Evolutionary conservation across 2,888 invertebrate genomes (phyloP).

Genomic region (Anagyrus pseudococci): DNA sequence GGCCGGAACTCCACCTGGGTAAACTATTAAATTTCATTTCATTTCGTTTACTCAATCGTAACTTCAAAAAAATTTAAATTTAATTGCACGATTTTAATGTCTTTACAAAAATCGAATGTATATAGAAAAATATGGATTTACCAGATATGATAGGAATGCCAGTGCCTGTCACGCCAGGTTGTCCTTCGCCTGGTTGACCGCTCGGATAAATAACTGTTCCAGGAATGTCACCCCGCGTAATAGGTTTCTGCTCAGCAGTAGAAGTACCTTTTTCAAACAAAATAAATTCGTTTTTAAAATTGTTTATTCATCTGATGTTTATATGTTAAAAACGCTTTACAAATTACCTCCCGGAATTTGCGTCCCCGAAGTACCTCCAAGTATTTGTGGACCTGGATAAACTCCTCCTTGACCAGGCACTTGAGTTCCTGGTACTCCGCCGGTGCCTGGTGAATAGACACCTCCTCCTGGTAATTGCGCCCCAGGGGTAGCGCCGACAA

Average conservation of each 20-base stretch:
- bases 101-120: no score
- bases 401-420: background rate
- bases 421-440: background rate
- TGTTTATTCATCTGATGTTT: background rate
- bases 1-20: constrained; percentile 6
- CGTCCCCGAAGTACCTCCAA: background rate
- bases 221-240: constrained; percentile 35
- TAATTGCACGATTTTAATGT: no score
- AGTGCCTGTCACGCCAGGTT: constrained; percentile 25
- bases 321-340: no score
- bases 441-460: background rate
- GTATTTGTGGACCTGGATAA: background rate
- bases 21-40: background rate
- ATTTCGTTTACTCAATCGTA: no score
- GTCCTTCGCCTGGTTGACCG: constrained; percentile 20
- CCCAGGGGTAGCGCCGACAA: constrained; percentile 5
- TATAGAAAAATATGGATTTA: background rate
- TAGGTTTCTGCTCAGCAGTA: constrained; percentile 10
- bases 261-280: background rate
- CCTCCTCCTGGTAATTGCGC: constrained; percentile 2
- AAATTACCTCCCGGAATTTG: no score
- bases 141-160: constrained; percentile 25
- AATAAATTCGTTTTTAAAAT: background rate
- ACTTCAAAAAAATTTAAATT: no score
- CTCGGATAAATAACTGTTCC: constrained; percentile 33